These are phyloP conservation scores for Drosophila kokeensis DNA, from an alignment of 2,888 invertebrate species.

Conservation along the genomic window DNA sequence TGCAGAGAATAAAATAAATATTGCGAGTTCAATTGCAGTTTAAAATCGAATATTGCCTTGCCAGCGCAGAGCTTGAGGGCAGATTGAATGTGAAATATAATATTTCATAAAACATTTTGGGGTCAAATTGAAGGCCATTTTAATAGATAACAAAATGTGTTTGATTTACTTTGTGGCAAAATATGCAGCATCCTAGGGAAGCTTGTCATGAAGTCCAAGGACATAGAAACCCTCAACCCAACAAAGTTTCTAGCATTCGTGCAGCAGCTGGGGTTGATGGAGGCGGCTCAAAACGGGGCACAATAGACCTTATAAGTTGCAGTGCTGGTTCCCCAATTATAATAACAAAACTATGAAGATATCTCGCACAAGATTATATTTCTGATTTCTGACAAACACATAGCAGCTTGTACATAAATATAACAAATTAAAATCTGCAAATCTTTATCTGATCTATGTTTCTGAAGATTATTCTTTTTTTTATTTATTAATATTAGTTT, in stretches of 20 bases:
- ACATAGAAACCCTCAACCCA: too few species aligned
- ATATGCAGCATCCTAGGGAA: too few species aligned
- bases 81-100: background rate
- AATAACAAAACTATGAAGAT: too few species aligned
- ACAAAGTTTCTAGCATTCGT: too few species aligned
- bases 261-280: too few species aligned
- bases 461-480: background rate
- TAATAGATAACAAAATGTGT: background rate
- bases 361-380: too few species aligned
- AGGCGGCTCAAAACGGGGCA: too few species aligned
- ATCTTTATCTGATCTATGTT: background rate
- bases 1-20: conserved; percentile 22
- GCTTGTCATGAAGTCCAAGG: too few species aligned
- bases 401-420: background rate
- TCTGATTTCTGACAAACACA: background rate
- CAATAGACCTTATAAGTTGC: too few species aligned
- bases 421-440: background rate
- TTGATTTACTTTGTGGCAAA: too few species aligned
- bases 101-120: background rate
- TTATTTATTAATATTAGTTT: background rate
- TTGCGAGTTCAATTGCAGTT: conserved; percentile 5
- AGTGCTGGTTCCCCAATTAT: too few species aligned
- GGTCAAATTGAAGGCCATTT: background rate
- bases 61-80: background rate
- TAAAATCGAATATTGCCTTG: background rate